Evolutionary conservation across 2,113 vertebrate genomes (phyloP).

Genomic region (Oncorhynchus kisutch): DNA sequence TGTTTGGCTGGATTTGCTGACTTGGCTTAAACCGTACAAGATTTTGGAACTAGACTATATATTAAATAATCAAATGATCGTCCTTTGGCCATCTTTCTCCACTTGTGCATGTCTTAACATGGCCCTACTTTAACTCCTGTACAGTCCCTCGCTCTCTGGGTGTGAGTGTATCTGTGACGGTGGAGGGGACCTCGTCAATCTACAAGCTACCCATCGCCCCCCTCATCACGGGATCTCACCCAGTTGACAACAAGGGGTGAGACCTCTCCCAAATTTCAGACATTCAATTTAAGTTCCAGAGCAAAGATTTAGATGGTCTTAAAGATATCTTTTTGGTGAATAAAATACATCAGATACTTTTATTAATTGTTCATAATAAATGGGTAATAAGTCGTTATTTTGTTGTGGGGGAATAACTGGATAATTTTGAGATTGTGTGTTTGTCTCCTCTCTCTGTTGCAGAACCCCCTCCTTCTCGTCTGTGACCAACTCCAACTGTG

Average conservation of each 20-base stretch:
- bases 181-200: constrained; percentile 87
- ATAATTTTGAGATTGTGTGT: neutral
- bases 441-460: constrained; percentile 19
- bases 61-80: too few species aligned
- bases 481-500: constrained; percentile 93
- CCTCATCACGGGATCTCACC: constrained; percentile 93
- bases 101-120: neutral
- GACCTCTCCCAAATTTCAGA: constrained; percentile 5
- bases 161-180: constrained; percentile 88
- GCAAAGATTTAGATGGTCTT: too few species aligned
- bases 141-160: constrained; percentile 89
- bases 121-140: constrained; percentile 10
- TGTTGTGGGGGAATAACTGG: neutral
- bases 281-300: too few species aligned
- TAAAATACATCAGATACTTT: too few species aligned
- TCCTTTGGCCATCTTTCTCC: too few species aligned
- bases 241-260: constrained; percentile 96
- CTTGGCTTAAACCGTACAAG: too few species aligned
- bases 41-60: too few species aligned
- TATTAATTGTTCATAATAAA: too few species aligned
- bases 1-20: too few species aligned
- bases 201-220: constrained; percentile 96
- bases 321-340: too few species aligned
- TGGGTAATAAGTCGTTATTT: too few species aligned
- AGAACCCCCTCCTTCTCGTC: constrained; percentile 92